phyloP scores from a whole-genome alignment of 2,888 invertebrate genomes.

The Smittia aterrima region DNA sequence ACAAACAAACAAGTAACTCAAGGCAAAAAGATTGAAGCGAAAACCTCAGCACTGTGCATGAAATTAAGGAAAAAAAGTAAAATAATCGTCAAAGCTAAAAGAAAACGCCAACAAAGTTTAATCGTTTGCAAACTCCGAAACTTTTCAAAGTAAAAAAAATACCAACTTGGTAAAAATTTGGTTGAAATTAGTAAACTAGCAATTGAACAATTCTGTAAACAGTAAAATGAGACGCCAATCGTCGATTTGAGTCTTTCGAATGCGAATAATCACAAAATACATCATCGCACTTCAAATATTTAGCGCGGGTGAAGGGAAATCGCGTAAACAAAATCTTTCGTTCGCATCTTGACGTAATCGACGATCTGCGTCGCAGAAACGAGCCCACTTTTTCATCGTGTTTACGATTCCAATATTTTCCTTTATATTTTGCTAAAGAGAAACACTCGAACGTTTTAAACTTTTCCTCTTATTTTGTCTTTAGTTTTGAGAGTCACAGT shows the following conservation, averaged over 20 bases:
- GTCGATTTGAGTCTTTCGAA: too few relatives aligned
- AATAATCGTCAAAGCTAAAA: background rate
- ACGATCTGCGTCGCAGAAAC: background rate
- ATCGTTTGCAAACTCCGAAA: background rate
- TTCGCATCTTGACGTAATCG: background rate
- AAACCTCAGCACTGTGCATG: background rate
- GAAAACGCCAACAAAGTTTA: constrained; percentile 13
- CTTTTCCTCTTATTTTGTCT: background rate
- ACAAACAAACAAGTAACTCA: constrained; percentile 45
- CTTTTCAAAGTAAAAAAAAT: too few relatives aligned
- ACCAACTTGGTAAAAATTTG: too few relatives aligned
- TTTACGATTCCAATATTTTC: background rate
- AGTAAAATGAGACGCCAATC: too few relatives aligned
- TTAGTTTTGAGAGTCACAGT: too few relatives aligned
- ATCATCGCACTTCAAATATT: too few relatives aligned
- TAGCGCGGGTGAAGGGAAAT: too few relatives aligned
- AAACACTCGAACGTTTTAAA: background rate
- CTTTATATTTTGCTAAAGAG: background rate
- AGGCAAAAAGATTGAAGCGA: constrained; percentile 1
- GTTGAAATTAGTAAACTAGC: too few relatives aligned
- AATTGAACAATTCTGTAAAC: too few relatives aligned
- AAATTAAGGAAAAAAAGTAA: constrained; percentile 3
- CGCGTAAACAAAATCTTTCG: background rate
- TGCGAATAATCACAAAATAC: too few relatives aligned
- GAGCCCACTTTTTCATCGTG: background rate